Evolutionary conservation across 2,113 vertebrate species (phyloP), one percentile per base, ranked within the genome.

Genomic region (Nothobranchius furzeri): DNA sequence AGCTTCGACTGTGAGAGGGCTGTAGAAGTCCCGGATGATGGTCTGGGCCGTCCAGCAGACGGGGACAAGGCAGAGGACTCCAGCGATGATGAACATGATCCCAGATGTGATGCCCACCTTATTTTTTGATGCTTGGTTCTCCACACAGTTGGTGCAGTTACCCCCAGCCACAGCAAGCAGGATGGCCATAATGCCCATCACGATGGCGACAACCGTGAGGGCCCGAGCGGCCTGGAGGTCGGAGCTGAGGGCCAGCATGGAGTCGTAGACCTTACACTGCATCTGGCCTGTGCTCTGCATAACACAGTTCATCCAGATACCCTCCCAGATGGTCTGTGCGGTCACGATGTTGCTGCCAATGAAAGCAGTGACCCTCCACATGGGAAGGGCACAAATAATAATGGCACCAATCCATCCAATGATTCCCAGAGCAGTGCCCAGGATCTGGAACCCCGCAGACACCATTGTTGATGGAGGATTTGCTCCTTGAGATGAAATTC

Each of bases 201-300:
- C 11, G n/a, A 94, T 81, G 74, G 92, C 36, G 65, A 94, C 36
- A 67, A 93, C 14, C 6, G 30, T 81, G 13, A 94, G 84, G 63
- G 93, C 93, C 12, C 93, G 82, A 47, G 93, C 92, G 0, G 90
- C 93, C 83, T 94, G 93, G 11, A 94, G 88, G 76, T 94, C 93
- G 3, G 87, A 61, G 17, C 52, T 70, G 51, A 93, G 90, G 10
- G 93, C 92, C 73, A 94, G 79, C 90, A 94, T 79, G 67, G 93
- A 94, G 88, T 94, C 93, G 20, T 94, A 93, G 62, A 94, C 89
- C 68, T 94, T 94, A 60, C 93, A 94, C 68, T 94, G 93, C 93
- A 94, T 94, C 85, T 94, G 93, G 15, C 93, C 93, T 0, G 93
- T 94, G 82, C 93, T 94, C 87, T 94, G 93, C 4, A 78, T 47